These are phyloP conservation scores for Nothura maculosa DNA, from an alignment of 2,797 vertebrate genomes.

Conservation along the genomic window DNA sequence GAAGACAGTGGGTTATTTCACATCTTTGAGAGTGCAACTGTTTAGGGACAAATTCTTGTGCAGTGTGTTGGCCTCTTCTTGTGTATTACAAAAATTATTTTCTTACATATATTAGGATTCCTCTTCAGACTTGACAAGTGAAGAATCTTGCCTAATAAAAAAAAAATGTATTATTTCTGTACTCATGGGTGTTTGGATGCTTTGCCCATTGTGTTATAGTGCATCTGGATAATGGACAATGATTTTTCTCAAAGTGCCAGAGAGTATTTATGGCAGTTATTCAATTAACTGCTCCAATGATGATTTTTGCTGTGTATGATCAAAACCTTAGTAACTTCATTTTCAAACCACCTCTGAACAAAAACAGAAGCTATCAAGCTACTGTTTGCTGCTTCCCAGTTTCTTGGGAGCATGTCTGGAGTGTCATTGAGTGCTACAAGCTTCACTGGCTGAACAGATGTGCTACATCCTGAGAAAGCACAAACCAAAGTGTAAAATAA, in stretches of 20 bases:
- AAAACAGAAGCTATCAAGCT: constrained; percentile 5
- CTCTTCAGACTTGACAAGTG: neutral
- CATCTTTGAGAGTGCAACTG: constrained; percentile 10
- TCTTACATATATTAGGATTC: neutral
- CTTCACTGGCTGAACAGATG: neutral
- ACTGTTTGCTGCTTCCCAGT: constrained; percentile 1
- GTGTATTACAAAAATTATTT: neutral
- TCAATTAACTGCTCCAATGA: neutral
- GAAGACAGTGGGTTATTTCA: constrained; percentile 48
- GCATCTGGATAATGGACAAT: constrained; percentile 23
- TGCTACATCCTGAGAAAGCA: neutral
- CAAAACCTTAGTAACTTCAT: constrained; percentile 39
- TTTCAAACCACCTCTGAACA: constrained; percentile 44
- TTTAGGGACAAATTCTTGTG: constrained; percentile 20
- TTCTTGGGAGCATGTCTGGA: constrained; percentile 10
- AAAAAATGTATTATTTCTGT: neutral
- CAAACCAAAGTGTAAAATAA: neutral
- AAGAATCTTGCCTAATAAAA: neutral
- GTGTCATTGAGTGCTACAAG: neutral
- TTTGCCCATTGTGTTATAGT: constrained; percentile 38
- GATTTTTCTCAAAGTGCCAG: constrained; percentile 34
- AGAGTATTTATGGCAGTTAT: constrained; percentile 31
- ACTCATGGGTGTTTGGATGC: constrained; percentile 56
- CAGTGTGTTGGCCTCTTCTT: neutral
- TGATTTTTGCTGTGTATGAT: constrained; percentile 35